A percentile compares a stretch with the other conserved stretches of the same genome.
Conservation (phyloP, 2,113 vertebrate species). For the Chunga burmeisteri region DNA sequence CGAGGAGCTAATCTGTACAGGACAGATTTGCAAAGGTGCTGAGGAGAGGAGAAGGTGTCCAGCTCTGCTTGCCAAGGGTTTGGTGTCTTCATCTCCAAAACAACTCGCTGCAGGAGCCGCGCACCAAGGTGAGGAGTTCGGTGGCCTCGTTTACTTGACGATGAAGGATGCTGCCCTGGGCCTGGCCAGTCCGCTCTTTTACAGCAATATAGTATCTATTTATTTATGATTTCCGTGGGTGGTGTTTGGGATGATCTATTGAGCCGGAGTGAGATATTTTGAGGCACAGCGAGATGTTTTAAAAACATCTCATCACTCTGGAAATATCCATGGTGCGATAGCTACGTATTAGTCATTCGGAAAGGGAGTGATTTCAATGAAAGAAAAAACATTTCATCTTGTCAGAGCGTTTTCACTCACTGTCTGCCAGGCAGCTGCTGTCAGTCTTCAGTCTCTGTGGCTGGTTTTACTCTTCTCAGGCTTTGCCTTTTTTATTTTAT, state of each 20-base stretch:
- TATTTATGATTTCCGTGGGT: constrained; percentile 65
- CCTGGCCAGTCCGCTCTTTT: constrained; percentile 16
- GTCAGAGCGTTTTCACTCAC: constrained; percentile 64
- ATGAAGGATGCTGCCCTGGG: constrained; percentile 24
- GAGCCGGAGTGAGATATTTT: constrained; percentile 69
- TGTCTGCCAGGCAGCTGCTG: constrained; percentile 64
- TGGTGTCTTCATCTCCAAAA: not conserved
- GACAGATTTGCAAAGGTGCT: not conserved
- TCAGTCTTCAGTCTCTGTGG: constrained; percentile 39
- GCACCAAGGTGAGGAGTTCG: not conserved
- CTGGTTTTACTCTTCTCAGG: constrained; percentile 16
- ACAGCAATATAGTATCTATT: constrained; percentile 28
- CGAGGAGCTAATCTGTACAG: not conserved
- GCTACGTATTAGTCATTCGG: constrained; percentile 63
- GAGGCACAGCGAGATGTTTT: constrained; percentile 63
- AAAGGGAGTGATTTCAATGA: constrained; percentile 70
- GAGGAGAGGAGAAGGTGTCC: not conserved
- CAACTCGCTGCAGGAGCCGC: not conserved
- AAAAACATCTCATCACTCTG: constrained; percentile 66
- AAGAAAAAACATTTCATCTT: constrained; percentile 70
- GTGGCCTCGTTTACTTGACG: not conserved
- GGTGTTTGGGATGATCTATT: constrained; percentile 65
- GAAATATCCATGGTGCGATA: constrained; percentile 57
- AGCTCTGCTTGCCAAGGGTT: not conserved
- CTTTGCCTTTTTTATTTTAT: constrained; percentile 41